Evolutionary conservation across 2,888 invertebrate species (phyloP), one percentile per base, ranked within the genome.

Genomic region (Campaea margaritaria): DNA sequence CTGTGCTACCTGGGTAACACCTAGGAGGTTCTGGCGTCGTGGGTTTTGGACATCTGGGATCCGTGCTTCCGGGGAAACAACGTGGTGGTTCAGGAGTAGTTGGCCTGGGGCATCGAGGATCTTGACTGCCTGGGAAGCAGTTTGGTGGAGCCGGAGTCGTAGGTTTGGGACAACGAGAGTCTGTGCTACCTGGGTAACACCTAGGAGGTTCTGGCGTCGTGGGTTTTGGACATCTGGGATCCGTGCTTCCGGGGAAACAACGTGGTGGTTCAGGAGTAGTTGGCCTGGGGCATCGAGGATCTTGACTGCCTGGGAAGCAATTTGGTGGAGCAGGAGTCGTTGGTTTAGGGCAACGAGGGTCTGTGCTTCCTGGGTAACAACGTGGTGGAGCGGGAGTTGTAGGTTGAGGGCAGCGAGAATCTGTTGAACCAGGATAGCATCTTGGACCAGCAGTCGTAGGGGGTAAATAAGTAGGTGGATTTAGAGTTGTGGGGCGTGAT

Each of bases 341-440:
- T 62, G 73, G 86, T 41, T 70, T 74, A 1, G 81, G 82, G 28
- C 83, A 83, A 0, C 74, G 60, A 0, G 74, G 69, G 48, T 71
- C 71, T 0, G 46, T 38, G 5, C 31, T 46, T 0, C 71, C 71
- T 0, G 73, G 74, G 51, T 43, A 74, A 39, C 76, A 76, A 0
- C 41, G 70, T 36, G 67, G 72, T 14, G 64, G 42, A 0, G 11
- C 42, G n/a, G 51, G 51, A 3, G 51, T 51, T 2, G 43, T 43
- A 13, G 51, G 51, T 12, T n/a, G 68, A 21, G 71, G 81, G 49
- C 82, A 81, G 0, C 72, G 45, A 0, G 69, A 67, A 55, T 74
- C 75, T 0, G 57, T 62, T 3, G 38, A 53, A 0, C 72, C 70
- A 0, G 71, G 72, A 45, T 42, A 73, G 36, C 71, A 74, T 0